phyloP scores from a whole-genome alignment of 2,797 vertebrate genomes.

The Ispidina lecontei region DNA sequence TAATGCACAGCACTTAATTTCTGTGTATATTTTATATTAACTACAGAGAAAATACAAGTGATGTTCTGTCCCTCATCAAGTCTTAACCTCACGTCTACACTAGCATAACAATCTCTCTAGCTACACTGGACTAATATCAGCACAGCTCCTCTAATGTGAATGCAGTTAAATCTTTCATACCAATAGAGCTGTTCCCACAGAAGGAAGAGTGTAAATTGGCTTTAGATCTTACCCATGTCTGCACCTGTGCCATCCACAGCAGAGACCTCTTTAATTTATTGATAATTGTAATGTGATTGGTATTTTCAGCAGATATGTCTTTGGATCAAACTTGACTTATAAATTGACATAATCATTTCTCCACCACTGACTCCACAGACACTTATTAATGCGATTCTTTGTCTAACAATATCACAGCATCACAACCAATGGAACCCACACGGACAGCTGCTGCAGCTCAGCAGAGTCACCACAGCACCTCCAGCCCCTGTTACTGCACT shows the following conservation, averaged over 20 bases:
- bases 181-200: background rate
- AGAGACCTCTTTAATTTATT: slow-evolving; percentile 2
- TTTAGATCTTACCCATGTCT: background rate
- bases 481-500: background rate
- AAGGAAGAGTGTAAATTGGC: background rate
- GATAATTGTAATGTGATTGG: background rate
- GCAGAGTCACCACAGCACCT: background rate
- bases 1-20: background rate
- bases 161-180: background rate
- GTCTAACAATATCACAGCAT: background rate
- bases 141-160: background rate
- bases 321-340: background rate
- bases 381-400: background rate
- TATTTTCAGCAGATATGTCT: background rate
- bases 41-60: background rate
- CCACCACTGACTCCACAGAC: accelerated
- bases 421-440: background rate
- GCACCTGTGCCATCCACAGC: background rate
- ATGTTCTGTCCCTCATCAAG: background rate
- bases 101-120: background rate
- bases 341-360: background rate
- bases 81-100: background rate
- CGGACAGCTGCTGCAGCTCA: background rate
- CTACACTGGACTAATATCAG: background rate
- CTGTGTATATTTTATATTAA: slow-evolving; percentile 3